Base-by-base conservation (phyloP, 2,113 vertebrate species). In the Xenopus borealis region DNA sequence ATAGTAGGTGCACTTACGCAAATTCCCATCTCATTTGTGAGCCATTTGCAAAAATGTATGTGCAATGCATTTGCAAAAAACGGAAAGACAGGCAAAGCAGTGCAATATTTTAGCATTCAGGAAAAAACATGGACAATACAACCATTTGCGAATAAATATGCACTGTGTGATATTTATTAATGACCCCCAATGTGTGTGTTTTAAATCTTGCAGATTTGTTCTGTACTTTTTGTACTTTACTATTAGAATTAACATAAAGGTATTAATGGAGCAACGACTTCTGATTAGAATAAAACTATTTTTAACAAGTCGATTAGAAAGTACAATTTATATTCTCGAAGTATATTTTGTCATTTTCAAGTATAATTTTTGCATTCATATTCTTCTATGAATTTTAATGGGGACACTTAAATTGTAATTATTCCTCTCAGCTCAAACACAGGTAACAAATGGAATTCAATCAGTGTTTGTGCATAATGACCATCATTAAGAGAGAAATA, bases 381-480 rank as follows among this genome's bases (percentile, higher is more conserved):
- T 96, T 94, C 95, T 93, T 96, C 96, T 96, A 98, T 98, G 96
- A 98, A 99, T 99, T 99, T 98, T 98, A 99, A 98, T 98, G 94
- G 94, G 94, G 95, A 96, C 94, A 98, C 96, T 98, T 98, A 99
- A 98, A 98, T 98, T 95, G 94, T 96, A 99, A 98, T 99, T 99
- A 98, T 98, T 98, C 95, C 95, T 98, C 97, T 98, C 95, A 95
- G 93, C 96, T 96, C 95, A 97, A 98, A 98, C 92, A 94, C 94
- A 98, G 95, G 96, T 98, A 99, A 98, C 95, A 99, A 98, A 98
- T 99, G 95, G 94, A 98, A 97, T 99, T 97, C 96, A 99, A 99
- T 98, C 95, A 96, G 93, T 93, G 92, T 87, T 90, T 86, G 89
- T 79, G 89, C 94, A 94, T 96, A 95, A 96, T 97, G 96, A 98